A percentile compares a stretch with the other conserved stretches of the same genome.
Evolutionary conservation across 2,797 vertebrate genomes (phyloP).

Genomic region (Lerista edwardsae): DNA sequence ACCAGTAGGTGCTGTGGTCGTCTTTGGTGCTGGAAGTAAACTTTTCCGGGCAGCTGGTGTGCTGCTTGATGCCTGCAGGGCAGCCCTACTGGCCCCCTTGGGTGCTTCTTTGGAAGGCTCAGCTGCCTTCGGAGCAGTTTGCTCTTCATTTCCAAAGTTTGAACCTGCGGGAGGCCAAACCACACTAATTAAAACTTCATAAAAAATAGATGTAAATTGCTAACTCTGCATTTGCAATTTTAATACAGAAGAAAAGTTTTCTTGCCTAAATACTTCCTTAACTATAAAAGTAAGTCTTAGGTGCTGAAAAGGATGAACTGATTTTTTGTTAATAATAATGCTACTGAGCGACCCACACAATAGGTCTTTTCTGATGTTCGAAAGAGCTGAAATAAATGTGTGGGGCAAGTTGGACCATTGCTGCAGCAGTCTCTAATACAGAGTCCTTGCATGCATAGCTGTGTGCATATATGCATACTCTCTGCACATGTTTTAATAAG

Average conservation of each 20-base stretch:
- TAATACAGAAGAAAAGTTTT: neutral
- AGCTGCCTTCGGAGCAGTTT: conserved; percentile 72
- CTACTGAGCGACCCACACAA: neutral
- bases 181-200: conserved; percentile 68
- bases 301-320: neutral
- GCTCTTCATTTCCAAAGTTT: conserved; percentile 81
- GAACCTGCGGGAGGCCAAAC: conserved; percentile 78
- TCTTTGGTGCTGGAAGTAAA: conserved; percentile 84
- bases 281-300: neutral
- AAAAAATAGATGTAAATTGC: conserved; percentile 64
- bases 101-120: conserved; percentile 75
- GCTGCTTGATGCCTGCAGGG: conserved; percentile 72
- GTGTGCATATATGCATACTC: no score
- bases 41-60: conserved; percentile 80
- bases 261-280: neutral
- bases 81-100: conserved; percentile 71
- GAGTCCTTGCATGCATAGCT: no score
- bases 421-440: no score
- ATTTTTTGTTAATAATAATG: neutral
- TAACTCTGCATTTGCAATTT: conserved; percentile 18
- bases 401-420: no score
- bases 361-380: no score
- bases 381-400: no score
- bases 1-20: conserved; percentile 80
- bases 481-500: no score